A percentile compares a stretch with the other conserved stretches of the same genome.
These are phyloP conservation scores for Yponomeuta plumbellus DNA, from an alignment of 2,888 invertebrate genomes.

Conservation along the genomic window DNA sequence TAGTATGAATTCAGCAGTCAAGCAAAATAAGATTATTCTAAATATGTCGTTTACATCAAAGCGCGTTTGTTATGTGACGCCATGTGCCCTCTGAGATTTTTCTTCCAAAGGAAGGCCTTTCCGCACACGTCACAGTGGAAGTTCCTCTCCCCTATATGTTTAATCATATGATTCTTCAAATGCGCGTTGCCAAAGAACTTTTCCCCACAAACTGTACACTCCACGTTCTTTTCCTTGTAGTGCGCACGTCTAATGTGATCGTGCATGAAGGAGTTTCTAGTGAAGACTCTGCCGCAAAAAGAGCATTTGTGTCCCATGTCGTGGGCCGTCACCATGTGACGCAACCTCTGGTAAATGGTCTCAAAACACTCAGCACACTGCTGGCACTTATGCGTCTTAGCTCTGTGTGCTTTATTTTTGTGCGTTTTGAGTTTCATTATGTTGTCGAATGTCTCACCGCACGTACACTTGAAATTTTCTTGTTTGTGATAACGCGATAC, in stretches of 20 bases:
- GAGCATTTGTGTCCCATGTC: slow-evolving; percentile 56
- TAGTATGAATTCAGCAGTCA: too few relatives aligned
- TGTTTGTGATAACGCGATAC: slow-evolving; percentile 24
- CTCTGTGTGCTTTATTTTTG: slow-evolving; percentile 56
- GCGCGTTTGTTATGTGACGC: slow-evolving; percentile 16
- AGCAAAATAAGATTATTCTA: too few relatives aligned
- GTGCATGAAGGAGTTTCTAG: slow-evolving; percentile 68
- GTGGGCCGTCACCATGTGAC: slow-evolving; percentile 62
- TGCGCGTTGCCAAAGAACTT: slow-evolving; percentile 66
- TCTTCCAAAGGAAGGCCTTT: slow-evolving; percentile 63
- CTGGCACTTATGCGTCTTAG: slow-evolving; percentile 71
- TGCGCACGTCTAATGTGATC: slow-evolving; percentile 60
- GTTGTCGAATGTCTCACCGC: slow-evolving; percentile 66
- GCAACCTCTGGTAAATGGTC: slow-evolving; percentile 55
- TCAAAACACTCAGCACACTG: slow-evolving; percentile 57
- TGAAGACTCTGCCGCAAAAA: slow-evolving; percentile 64
- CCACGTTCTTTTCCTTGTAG: slow-evolving; percentile 56
- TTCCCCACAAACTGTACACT: slow-evolving; percentile 62
- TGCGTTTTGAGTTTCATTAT: slow-evolving; percentile 67
- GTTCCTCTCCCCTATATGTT: slow-evolving; percentile 67
- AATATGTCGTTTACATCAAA: not conserved
- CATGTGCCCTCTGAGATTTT: slow-evolving; percentile 60
- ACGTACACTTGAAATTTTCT: slow-evolving; percentile 35
- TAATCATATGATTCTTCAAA: slow-evolving; percentile 69
- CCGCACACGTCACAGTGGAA: slow-evolving; percentile 63